Evolutionary conservation across 2,797 vertebrate genomes (phyloP), one percentile per base, ranked within the genome.

Genomic region (Onychomys torridus): DNA sequence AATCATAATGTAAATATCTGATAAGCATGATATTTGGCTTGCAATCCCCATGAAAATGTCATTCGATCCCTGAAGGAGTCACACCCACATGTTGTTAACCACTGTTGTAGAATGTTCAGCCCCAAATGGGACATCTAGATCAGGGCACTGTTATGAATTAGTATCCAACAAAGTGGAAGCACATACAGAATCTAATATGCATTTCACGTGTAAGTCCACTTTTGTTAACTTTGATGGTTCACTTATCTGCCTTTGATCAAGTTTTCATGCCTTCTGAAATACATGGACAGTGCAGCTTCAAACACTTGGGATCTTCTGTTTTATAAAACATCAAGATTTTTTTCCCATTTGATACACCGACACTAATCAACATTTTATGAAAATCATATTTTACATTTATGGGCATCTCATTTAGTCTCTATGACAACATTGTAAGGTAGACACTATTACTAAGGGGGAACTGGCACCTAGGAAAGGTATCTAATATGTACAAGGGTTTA

Each of bases 251-350:
- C 76, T 93, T 94, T 92, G 43, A 73, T 86, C 69, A 84, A 59
- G 29, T 91, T 83, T 79, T 85, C 19, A 79, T 75, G 40, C 32
- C 63, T 25, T 91, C 84, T 63, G 46, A 94, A 88, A 93, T 16
- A 12, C 46, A 86, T 94, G 21, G 55, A 63, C 52, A 34, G 14
- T 19, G 1, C 37, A 94, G 67, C 65, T 86, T 82, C 81, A 94
- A 96, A 77, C 14, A 77, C 90, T 11, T 76, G 32, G 40, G 82
- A 75, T 46, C 49, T 63, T 96, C 4, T 92, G 19, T 96, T 93
- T 91, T 65, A 65, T 73, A 61, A 90, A 96, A 84, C 27, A 67
- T 95, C 23, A 91, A 96, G 32, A 67, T 46, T 83, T 85, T 65
- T 91, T n/a, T 91, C 19, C 14, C 13, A 82, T 90, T 81, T 55